phyloP scores from a whole-genome alignment of 2,888 invertebrate genomes.

The Labia minor region DNA sequence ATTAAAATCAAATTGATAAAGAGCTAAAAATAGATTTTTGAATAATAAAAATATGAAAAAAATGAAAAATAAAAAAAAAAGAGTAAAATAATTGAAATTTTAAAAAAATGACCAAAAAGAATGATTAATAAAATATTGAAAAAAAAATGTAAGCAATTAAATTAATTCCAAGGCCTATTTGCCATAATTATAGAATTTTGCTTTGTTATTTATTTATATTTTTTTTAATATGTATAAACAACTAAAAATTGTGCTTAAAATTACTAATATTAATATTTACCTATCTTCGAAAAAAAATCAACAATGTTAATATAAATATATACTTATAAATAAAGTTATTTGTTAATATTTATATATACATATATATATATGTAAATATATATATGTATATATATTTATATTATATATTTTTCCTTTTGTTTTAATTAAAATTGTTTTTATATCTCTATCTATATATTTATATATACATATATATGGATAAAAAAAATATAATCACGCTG shows the following conservation, averaged over 20 bases:
- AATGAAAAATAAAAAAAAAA: slow-evolving; percentile 2
- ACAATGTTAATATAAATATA: neutral
- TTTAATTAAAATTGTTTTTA: neutral
- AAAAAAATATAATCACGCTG: neutral
- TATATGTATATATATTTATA: neutral
- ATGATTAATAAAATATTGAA: neutral
- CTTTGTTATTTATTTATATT: neutral
- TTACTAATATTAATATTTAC: neutral
- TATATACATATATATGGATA: neutral
- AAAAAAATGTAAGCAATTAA: neutral
- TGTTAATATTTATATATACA: neutral
- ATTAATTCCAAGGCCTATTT: slow-evolving; percentile 5
- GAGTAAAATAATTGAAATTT: slow-evolving; percentile 15
- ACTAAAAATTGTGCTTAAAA: neutral
- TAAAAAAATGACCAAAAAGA: slow-evolving; percentile 19
- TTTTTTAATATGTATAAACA: neutral
- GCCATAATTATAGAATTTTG: neutral
- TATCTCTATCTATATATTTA: neutral
- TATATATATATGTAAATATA: neutral
- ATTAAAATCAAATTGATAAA: no score
- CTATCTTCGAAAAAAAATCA: neutral
- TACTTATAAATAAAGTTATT: neutral
- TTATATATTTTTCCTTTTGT: neutral
- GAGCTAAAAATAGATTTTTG: neutral
- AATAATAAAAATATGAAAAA: neutral